Conservation (phyloP, 2,888 invertebrate species). For the Tipula confusa region DNA sequence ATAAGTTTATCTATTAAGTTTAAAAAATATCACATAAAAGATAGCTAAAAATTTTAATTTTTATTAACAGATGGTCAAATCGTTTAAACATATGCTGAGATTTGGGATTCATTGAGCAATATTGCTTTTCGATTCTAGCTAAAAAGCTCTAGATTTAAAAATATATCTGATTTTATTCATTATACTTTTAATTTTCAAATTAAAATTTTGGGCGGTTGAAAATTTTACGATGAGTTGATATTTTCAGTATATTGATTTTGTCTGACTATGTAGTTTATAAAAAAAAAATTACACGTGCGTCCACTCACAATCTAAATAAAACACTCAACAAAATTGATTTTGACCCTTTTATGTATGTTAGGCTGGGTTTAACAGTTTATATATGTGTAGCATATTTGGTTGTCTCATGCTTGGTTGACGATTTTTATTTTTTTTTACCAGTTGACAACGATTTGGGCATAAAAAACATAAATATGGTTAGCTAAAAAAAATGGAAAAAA, state of each 20-base stretch:
- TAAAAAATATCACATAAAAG: too few relatives aligned
- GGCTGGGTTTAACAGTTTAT: neutral
- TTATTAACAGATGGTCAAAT: too few relatives aligned
- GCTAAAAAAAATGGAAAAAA: too few relatives aligned
- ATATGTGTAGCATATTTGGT: neutral
- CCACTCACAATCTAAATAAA: neutral
- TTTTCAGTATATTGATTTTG: neutral
- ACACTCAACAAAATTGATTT: conserved; percentile 16
- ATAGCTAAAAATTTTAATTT: too few relatives aligned
- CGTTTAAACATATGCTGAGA: too few relatives aligned
- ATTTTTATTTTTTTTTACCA: neutral
- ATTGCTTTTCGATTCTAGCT: too few relatives aligned
- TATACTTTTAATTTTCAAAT: too few relatives aligned
- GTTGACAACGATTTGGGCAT: neutral
- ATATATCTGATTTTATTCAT: too few relatives aligned
- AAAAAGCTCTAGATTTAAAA: too few relatives aligned
- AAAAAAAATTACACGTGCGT: neutral
- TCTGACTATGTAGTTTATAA: neutral
- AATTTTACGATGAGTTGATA: neutral
- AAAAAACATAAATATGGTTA: neutral
- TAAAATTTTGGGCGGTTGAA: too few relatives aligned
- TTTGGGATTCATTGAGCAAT: too few relatives aligned
- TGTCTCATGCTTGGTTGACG: neutral
- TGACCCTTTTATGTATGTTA: neutral
- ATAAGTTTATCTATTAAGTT: too few relatives aligned